Evolutionary conservation across 1,140 invertebrate species (phyloP).

Genomic region (Saccostrea cuccullata): DNA sequence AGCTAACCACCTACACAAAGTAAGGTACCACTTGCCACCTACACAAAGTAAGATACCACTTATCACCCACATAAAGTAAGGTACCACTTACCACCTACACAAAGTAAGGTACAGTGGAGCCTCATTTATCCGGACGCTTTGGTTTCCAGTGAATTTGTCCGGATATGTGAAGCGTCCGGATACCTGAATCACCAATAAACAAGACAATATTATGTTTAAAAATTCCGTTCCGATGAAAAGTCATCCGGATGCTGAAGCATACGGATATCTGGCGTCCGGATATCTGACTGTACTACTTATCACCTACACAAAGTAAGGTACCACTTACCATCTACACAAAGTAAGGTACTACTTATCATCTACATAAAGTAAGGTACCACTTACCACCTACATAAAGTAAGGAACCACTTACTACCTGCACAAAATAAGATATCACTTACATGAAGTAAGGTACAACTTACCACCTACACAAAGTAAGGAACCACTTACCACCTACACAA

Average conservation of each 20-base stretch:
- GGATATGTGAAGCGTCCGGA: too few species aligned
- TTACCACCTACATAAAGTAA: slow-evolving; percentile 67
- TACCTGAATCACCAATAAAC: too few species aligned
- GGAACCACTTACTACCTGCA: not conserved
- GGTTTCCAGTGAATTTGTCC: too few species aligned
- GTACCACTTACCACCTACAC: too few species aligned
- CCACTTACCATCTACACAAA: not conserved
- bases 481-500: slow-evolving; percentile 65
- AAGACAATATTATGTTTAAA: too few species aligned
- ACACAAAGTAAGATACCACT: not conserved
- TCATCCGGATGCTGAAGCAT: too few species aligned
- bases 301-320: slow-evolving; percentile 65
- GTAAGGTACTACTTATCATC: not conserved
- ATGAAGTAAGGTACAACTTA: slow-evolving; percentile 14
- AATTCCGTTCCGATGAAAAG: too few species aligned
- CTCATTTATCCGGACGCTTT: too few species aligned
- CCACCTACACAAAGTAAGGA: not conserved
- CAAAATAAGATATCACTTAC: slow-evolving; percentile 63
- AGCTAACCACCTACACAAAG: slow-evolving; percentile 71
- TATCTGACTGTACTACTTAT: too few species aligned
- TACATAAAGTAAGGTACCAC: too few species aligned
- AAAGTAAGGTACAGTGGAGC: too few species aligned
- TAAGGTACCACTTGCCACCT: not conserved
- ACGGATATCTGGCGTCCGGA: too few species aligned
- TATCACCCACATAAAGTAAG: not conserved